Conservation (phyloP, 2,113 vertebrate species). For the Tachuris rubrigastra region DNA sequence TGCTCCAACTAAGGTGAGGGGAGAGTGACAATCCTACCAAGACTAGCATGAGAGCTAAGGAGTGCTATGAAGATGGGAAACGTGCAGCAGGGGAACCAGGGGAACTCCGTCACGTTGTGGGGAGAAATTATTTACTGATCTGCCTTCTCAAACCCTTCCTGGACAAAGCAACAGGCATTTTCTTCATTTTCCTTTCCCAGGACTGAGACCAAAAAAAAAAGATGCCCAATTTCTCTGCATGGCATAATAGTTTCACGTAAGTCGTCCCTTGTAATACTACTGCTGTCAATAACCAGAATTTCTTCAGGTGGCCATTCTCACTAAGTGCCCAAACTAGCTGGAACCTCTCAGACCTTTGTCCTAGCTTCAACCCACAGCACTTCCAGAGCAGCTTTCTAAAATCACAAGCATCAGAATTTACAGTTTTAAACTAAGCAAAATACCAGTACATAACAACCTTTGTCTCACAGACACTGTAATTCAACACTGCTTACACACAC, state of each 20-base stretch:
- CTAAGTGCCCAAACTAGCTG: background rate
- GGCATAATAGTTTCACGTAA: background rate
- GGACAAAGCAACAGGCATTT: background rate
- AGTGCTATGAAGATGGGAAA: background rate
- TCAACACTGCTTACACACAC: background rate
- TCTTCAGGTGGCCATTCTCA: background rate
- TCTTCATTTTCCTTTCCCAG: background rate
- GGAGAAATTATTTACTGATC: background rate
- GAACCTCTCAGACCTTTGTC: background rate
- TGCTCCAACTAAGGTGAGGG: background rate
- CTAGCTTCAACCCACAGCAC: background rate
- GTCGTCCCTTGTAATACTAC: background rate
- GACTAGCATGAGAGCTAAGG: background rate
- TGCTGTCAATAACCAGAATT: background rate
- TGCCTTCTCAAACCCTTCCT: background rate
- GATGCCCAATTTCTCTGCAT: background rate
- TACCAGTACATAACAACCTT: background rate
- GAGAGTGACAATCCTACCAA: background rate
- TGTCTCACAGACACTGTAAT: background rate
- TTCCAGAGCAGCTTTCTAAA: background rate
- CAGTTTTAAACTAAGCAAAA: background rate
- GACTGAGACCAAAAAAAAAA: background rate
- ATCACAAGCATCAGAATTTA: background rate
- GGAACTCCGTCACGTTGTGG: background rate
- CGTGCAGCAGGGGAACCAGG: background rate